These are phyloP conservation scores for Trachelus troglodyta DNA, from an alignment of 2,888 invertebrate genomes.

Conservation along the genomic window DNA sequence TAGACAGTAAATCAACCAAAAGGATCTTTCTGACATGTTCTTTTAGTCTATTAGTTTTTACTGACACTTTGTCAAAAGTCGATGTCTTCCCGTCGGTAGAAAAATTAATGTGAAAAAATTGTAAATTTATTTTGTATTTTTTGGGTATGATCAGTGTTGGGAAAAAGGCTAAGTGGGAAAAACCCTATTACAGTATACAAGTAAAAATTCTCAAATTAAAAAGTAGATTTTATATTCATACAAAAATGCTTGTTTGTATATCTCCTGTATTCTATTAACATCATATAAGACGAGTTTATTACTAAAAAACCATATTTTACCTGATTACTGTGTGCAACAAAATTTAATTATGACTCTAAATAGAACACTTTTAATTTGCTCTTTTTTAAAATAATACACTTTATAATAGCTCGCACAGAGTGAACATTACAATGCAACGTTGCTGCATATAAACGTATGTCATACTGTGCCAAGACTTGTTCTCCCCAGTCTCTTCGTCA, in stretches of 20 bases:
- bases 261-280: too few species aligned
- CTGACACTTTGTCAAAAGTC: not conserved
- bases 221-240: too few species aligned
- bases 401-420: not conserved
- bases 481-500: not conserved
- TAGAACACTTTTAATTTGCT: not conserved
- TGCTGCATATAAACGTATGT: not conserved
- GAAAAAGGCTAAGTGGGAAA: too few species aligned
- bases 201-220: too few species aligned
- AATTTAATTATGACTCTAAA: not conserved
- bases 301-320: too few species aligned
- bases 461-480: not conserved
- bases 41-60: not conserved
- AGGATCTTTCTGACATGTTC: not conserved
- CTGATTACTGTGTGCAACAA: not conserved
- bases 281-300: too few species aligned
- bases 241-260: too few species aligned
- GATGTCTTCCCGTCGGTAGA: not conserved
- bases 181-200: too few species aligned
- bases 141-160: too few species aligned
- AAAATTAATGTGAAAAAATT: not conserved
- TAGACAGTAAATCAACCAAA: slow-evolving; percentile 19
- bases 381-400: not conserved
- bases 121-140: too few species aligned
- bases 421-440: not conserved